A percentile compares a stretch with the other conserved stretches of the same genome.
Conservation (phyloP, 35 echinoderm and acorn worm genomes). For the Hemicentrotus pulcherrimus region DNA sequence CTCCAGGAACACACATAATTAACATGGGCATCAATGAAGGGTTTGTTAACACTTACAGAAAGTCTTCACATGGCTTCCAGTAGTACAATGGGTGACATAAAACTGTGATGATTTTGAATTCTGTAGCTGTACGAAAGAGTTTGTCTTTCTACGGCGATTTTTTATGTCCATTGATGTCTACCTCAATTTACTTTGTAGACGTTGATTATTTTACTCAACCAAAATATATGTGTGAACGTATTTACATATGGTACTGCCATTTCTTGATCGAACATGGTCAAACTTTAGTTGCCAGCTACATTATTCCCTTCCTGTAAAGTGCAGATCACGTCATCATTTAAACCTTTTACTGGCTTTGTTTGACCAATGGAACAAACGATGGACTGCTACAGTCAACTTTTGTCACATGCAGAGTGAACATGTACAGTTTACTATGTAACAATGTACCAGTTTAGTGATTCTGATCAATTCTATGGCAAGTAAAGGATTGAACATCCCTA, state of each 20-base stretch:
- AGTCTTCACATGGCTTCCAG: neutral
- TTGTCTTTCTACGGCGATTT: neutral
- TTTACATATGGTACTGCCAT: neutral
- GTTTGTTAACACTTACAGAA: neutral
- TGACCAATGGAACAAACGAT: too few species aligned
- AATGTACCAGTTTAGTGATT: too few species aligned
- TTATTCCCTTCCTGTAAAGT: too few species aligned
- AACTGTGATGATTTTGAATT: neutral
- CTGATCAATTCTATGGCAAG: too few species aligned
- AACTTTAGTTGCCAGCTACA: too few species aligned
- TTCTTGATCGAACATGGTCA: too few species aligned
- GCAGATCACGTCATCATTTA: too few species aligned
- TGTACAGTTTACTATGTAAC: too few species aligned
- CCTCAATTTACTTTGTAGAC: neutral
- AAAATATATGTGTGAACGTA: neutral
- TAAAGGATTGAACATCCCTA: too few species aligned
- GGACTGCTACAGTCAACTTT: too few species aligned
- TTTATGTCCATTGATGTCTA: neutral
- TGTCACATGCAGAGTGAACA: too few species aligned
- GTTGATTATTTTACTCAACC: neutral
- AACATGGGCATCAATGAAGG: neutral
- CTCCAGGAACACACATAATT: conserved; percentile 66
- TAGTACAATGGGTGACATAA: neutral
- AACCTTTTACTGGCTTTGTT: too few species aligned
- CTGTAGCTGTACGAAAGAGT: neutral